A percentile compares a stretch with the other conserved stretches of the same genome.
Evolutionary conservation across 2,888 invertebrate genomes (phyloP).

Genomic region (Helicoverpa assulta): DNA sequence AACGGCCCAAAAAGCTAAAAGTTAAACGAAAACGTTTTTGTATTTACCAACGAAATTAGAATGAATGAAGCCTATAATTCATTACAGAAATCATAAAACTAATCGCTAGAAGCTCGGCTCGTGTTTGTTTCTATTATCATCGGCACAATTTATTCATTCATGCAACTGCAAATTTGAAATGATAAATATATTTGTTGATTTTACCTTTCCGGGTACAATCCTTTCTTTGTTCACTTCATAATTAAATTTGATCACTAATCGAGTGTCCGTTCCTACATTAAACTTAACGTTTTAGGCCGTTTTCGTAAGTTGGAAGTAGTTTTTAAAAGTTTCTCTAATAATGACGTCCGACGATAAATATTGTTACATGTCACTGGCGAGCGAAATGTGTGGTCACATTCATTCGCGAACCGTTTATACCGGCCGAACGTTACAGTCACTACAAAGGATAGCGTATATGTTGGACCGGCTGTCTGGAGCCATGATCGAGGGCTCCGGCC

Average conservation of each 20-base stretch:
- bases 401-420: slow-evolving; percentile 72
- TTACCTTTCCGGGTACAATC: slow-evolving; percentile 83
- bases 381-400: slow-evolving; percentile 69
- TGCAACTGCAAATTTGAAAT: slow-evolving; percentile 36
- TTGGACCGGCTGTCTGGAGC: slow-evolving; percentile 70
- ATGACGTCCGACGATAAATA: slow-evolving; percentile 51
- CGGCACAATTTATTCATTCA: slow-evolving; percentile 34
- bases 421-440: slow-evolving; percentile 73
- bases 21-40: slow-evolving; percentile 28
- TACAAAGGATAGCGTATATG: slow-evolving; percentile 80
- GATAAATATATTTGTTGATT: slow-evolving; percentile 60
- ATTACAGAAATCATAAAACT: slow-evolving; percentile 48
- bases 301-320: slow-evolving; percentile 53
- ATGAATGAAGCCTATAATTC: slow-evolving; percentile 52
- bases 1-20: slow-evolving; percentile 24
- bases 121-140: slow-evolving; percentile 62
- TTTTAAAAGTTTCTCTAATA: slow-evolving; percentile 59
- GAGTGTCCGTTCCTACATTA: slow-evolving; percentile 68
- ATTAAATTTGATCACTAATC: slow-evolving; percentile 80
- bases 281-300: slow-evolving; percentile 62
- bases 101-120: slow-evolving; percentile 24
- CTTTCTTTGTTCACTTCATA: slow-evolving; percentile 87
- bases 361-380: slow-evolving; percentile 64
- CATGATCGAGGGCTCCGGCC: slow-evolving; percentile 80
- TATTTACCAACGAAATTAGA: slow-evolving; percentile 39